Evolutionary conservation across 2,113 vertebrate species (phyloP), one percentile per base, ranked within the genome.

Genomic region (Oreochromis tanganicae): DNA sequence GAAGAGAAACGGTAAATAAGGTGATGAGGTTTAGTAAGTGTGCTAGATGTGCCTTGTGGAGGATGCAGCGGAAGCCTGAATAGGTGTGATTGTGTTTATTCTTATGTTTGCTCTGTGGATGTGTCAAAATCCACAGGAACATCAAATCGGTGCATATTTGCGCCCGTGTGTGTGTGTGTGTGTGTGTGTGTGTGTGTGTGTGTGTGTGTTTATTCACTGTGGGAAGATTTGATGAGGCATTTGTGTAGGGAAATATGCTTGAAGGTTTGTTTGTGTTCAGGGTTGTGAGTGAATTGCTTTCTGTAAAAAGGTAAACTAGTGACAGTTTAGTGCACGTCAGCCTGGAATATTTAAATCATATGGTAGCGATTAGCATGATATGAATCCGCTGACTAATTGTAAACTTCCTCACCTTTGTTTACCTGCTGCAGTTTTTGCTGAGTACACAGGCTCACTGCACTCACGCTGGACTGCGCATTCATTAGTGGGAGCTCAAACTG

Each of bases 1-100:
- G 85, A 89, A 85, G 84, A 85, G 79, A 82, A 84, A 34, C 85
- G 36, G 91, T 91, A 92, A 94, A 87, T 86, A 95, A 90, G 91
- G 86, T 86, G 91, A 95, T 92, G 93, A 86, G 84, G 93, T 87
- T 91, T 80, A 91, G 88, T 92, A 63, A 88, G 83, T 57, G 54
- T 24, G 59, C 81, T 38, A 82, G 84, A 83, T 75, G 24, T 56
- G 83, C 85, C 84, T 73, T 17, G 66, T 81, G 79, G 21, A 32
- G 34, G 85, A 41, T 68, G 88, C 71, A 24, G 81, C 68, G 71
- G 79, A 91, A 88, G 91, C 92, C 61, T 83, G 46, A 66, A 55
- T 13, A 59, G 87, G 63, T 83, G 82, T 48, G 61, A 83, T 75
- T 46, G 78, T 83, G 80, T 87, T 85, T 91, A 24, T 83, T 81